Base-by-base conservation (phyloP, 1,140 invertebrate species). In the Neodiprion pinetum region DNA sequence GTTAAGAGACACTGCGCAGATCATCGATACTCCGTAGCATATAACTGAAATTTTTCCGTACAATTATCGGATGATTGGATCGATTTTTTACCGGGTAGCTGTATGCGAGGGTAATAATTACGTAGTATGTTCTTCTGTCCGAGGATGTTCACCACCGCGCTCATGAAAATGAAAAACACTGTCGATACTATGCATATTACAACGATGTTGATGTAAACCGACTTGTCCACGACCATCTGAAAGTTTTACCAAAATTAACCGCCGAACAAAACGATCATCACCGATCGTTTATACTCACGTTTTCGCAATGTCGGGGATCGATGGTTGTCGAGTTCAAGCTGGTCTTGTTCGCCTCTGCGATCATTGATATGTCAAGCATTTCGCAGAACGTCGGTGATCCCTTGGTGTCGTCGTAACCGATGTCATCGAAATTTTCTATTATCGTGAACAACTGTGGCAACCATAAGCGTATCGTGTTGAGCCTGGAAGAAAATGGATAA, bases 401-500 rank as follows among this genome's bases (percentile, higher is more conserved):
- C 73, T 67, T 53, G 50, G 72, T 10, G 74, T 28, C 67, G 9
- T 77, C 75, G 9, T 76, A 17, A 23, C 74, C 7, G n/a, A 14
- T 9, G 0, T 48, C 66, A 5, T 74, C 48, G 71, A 79, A 82
- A n/a, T 85, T 72, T 7, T 86, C 85, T 69, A 90, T 83, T 1
- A 91, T 91, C 50, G 91, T 87, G 69, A 92, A 92, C 12, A 93
- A 86, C 77, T 92, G 91, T 0, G 92, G 92, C 72, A 92, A 90
- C 92, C 92, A 93, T 72, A 80, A 80, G 8, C 82, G 88, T 80
- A 83, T 78, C 79, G 75, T 90, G 85, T 73, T 91, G 78, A 81
- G 86, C 84, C 78, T 91, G 89, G 9, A 90, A 76, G 65, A 90
- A 70, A 7, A 88, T 80, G 48, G 87, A 89, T 53, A 88, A 79